phyloP scores from a whole-genome alignment of 2,888 invertebrate species.

The Eristalinus aeneus region DNA sequence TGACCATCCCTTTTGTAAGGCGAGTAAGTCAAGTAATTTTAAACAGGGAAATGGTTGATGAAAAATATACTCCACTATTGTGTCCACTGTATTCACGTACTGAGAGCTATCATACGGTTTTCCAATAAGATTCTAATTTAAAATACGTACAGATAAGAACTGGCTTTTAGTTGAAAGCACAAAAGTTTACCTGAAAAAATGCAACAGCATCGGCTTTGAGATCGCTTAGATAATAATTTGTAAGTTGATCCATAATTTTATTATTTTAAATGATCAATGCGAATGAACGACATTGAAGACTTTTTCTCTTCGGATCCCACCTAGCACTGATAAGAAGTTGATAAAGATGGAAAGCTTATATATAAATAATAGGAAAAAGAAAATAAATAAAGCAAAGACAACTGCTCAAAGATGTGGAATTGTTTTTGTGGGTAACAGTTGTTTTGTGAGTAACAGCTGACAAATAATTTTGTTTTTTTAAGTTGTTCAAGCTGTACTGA shows the following conservation, averaged over 20 bases:
- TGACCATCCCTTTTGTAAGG: neutral
- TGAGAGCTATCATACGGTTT: neutral
- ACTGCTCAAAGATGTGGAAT: neutral
- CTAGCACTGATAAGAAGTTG: slow-evolving; percentile 48
- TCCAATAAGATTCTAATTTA: slow-evolving; percentile 25
- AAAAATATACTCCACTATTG: slow-evolving; percentile 29
- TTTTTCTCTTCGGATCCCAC: neutral
- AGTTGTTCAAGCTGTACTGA: neutral
- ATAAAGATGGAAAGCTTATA: slow-evolving; percentile 32
- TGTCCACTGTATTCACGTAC: slow-evolving; percentile 3
- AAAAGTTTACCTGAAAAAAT: slow-evolving; percentile 45
- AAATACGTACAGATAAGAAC: neutral
- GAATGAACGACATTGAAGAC: neutral
- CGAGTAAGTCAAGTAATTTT: slow-evolving; percentile 21
- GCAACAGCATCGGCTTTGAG: slow-evolving; percentile 30
- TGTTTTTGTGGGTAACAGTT: slow-evolving; percentile 29
- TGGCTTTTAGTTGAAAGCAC: neutral
- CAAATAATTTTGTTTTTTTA: neutral
- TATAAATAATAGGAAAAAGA: slow-evolving; percentile 24
- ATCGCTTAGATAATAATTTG: slow-evolving; percentile 44
- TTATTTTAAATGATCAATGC: slow-evolving; percentile 32
- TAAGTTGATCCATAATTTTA: slow-evolving; percentile 38
- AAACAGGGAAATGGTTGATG: slow-evolving; percentile 32
- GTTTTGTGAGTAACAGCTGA: slow-evolving; percentile 33
- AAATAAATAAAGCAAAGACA: slow-evolving; percentile 35